phyloP scores from a whole-genome alignment of 2,113 vertebrate species.

The Marcusenius ussheri region DNA sequence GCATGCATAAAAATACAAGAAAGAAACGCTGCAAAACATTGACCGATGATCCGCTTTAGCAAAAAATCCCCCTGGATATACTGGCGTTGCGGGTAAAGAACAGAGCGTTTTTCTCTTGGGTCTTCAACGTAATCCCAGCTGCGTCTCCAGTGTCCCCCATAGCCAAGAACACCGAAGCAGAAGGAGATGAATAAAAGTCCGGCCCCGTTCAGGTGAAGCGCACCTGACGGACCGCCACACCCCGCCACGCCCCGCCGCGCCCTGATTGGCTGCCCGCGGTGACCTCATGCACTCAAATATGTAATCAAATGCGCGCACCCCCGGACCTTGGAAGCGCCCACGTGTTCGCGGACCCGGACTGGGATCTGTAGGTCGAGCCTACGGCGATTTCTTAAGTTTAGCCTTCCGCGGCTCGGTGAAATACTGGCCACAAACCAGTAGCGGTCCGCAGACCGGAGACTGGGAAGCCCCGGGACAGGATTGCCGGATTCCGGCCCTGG shows the following conservation, averaged over 20 bases:
- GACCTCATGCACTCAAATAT: background rate
- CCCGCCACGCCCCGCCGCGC: background rate
- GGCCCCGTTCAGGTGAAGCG: conserved; percentile 1
- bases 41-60: background rate
- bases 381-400: no score
- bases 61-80: background rate
- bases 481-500: background rate
- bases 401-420: background rate
- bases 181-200: background rate
- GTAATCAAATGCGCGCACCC: background rate
- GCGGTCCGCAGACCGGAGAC: background rate
- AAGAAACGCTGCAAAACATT: background rate
- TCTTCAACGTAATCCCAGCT: background rate
- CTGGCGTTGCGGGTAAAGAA: background rate
- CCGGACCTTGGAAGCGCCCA: background rate
- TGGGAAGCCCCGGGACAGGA: background rate
- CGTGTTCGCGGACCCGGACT: background rate
- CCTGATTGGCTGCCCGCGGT: background rate
- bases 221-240: background rate
- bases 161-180: background rate
- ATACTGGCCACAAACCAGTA: background rate
- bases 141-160: background rate
- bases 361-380: background rate
- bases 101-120: background rate
- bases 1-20: background rate